phyloP scores from a whole-genome alignment of 2,797 vertebrate genomes.

The Cuniculus paca region DNA sequence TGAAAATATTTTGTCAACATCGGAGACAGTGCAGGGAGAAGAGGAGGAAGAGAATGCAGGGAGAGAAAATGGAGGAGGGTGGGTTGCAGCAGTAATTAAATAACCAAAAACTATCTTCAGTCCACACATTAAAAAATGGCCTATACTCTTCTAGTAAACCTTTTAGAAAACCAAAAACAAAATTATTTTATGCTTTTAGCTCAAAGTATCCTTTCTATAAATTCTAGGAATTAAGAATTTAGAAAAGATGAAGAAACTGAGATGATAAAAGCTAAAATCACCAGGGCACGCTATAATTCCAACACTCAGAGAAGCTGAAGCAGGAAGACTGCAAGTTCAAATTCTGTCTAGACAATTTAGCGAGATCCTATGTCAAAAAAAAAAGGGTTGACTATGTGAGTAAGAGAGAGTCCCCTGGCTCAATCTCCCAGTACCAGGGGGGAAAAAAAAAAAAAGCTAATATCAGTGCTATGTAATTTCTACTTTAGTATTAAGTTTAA shows the following conservation, averaged over 20 bases:
- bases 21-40: not conserved
- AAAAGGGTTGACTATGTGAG: not conserved
- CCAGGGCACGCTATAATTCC: not conserved
- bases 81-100: not conserved
- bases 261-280: not conserved
- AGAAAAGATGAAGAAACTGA: slow-evolving; percentile 43
- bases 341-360: not conserved
- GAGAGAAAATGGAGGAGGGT: not conserved
- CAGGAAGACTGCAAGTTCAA: not conserved
- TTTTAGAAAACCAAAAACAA: slow-evolving; percentile 51
- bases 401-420: not conserved
- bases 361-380: not conserved
- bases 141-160: not conserved
- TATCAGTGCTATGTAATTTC: not conserved
- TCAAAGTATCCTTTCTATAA: slow-evolving; percentile 24
- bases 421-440: not conserved
- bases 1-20: slow-evolving; percentile 54
- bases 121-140: not conserved
- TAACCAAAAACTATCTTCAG: slow-evolving; percentile 1
- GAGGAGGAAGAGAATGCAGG: not conserved
- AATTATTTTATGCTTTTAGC: slow-evolving; percentile 29
- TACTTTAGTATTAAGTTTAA: not conserved
- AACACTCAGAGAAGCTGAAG: not conserved
- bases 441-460: not conserved
- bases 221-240: slow-evolving; percentile 49